phyloP scores from a whole-genome alignment of 92 coral and sea anemone species.

The Heteractis magnifica region DNA sequence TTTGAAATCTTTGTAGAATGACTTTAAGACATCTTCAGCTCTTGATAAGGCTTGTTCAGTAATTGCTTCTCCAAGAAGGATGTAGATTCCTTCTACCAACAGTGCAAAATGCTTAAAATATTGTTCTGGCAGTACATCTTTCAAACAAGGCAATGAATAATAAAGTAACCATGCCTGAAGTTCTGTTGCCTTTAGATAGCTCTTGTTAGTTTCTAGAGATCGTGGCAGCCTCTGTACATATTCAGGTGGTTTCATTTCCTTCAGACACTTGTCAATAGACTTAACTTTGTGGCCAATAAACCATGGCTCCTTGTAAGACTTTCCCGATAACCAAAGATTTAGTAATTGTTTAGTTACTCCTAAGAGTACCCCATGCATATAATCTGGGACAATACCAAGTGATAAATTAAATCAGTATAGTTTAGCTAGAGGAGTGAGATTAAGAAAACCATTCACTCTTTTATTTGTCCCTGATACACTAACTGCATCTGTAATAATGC shows the following conservation, averaged over 20 bases:
- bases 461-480: slow-evolving; percentile 16
- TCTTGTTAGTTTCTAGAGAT: slow-evolving; percentile 27
- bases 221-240: slow-evolving; percentile 48
- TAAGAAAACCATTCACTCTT: slow-evolving; percentile 43
- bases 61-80: too few species aligned
- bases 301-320: slow-evolving; percentile 39
- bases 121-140: too few species aligned
- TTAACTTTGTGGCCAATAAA: slow-evolving; percentile 43
- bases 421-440: slow-evolving; percentile 42
- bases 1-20: slow-evolving; percentile 51
- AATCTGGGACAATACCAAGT: slow-evolving; percentile 54
- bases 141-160: too few species aligned
- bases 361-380: slow-evolving; percentile 56
- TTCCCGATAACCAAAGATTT: slow-evolving; percentile 47
- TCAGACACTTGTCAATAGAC: slow-evolving; percentile 40
- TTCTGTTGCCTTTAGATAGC: slow-evolving; percentile 52
- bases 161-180: background rate
- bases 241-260: slow-evolving; percentile 49
- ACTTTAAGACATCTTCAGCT: background rate
- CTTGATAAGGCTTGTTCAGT: too few species aligned
- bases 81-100: too few species aligned
- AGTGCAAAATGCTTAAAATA: too few species aligned
- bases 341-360: slow-evolving; percentile 49
- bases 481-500: slow-evolving; percentile 19
- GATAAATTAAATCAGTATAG: slow-evolving; percentile 44